Conservation (phyloP, 2,113 vertebrate genomes). For the Pogona vitticeps region DNA sequence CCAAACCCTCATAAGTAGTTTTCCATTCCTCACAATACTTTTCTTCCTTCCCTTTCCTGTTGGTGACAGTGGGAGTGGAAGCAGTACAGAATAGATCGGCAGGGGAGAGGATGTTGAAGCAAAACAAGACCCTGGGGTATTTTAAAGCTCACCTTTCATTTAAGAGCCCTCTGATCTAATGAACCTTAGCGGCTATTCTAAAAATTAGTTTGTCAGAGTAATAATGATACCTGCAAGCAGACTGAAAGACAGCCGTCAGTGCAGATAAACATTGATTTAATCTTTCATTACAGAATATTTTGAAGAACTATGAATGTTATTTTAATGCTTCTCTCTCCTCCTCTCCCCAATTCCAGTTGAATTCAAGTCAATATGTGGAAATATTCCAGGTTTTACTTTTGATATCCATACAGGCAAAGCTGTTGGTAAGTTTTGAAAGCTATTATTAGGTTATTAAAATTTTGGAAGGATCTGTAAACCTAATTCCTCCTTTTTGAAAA, state of each 20-base stretch:
- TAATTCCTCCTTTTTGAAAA: neutral
- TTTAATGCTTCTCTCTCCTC: neutral
- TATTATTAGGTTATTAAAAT: neutral
- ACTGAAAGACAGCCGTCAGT: neutral
- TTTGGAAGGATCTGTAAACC: neutral
- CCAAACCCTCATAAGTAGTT: neutral
- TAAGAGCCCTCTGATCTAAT: neutral
- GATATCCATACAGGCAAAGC: constrained; percentile 87
- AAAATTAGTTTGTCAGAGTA: neutral
- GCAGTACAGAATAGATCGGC: neutral
- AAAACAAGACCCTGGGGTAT: neutral
- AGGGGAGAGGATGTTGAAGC: neutral
- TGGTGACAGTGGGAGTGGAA: neutral
- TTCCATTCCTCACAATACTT: neutral
- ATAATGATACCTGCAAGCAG: neutral
- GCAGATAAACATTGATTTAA: neutral
- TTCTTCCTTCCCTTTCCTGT: neutral
- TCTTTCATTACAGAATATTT: neutral
- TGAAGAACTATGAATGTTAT: constrained; percentile 12
- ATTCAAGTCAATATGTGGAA: constrained; percentile 83
- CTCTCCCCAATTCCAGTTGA: constrained; percentile 69
- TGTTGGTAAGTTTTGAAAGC: constrained; percentile 78
- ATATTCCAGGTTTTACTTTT: constrained; percentile 86
- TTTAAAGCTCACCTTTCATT: neutral
- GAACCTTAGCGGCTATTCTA: neutral